Base-by-base conservation (phyloP, 1,140 invertebrate species). In the Megathymus violae region DNA sequence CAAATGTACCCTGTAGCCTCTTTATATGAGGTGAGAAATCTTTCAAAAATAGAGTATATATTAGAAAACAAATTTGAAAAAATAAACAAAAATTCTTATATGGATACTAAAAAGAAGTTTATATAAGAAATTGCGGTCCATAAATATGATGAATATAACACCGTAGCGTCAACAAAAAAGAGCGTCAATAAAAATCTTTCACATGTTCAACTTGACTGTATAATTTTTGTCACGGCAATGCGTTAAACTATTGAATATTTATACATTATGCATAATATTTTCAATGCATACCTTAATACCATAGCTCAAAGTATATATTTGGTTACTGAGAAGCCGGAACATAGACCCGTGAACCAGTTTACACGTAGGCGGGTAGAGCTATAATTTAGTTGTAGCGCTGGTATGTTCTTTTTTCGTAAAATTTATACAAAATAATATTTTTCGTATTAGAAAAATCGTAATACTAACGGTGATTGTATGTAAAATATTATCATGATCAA, bases 211-310 rank as follows among this genome's bases (percentile, higher is more conserved):
- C 56, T 34, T 71, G 67, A 69, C 64, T 60, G 70, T 40, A 72
- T 72, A 69, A 72, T 69, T 69, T 72, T 54, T 71, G 66, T 72
- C 69, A 69, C 62, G 64, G 61, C 62, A 72, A 69, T 61, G 51
- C 52, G 52, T 43, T 41, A 31, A 31, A 3, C 67, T 59, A 63
- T 60, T 64, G 62, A 71, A 71, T 71, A 71, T 68, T 67, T 71
- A 71, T 68, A 61, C 52, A 43, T 52, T 14, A 59, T 44, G 59
- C 9, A 9, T 4, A 4, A 31, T 31, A 31, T 7, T 7, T 7
- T 31, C 1, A 31, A 31, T 31, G 4, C 9, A 31, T 31, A 7
- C 27, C 27, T 4, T 31, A 31, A 31, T 9, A 31, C 27, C 27
- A 31, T 1, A 9, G 27, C 4, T 31, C 27, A 31, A 31, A 9